Percentiles rank a stretch among this genome's conserved stretches.
phyloP scores from a whole-genome alignment of 1,140 invertebrate genomes.

The Pentalonia nigronervosa region DNA sequence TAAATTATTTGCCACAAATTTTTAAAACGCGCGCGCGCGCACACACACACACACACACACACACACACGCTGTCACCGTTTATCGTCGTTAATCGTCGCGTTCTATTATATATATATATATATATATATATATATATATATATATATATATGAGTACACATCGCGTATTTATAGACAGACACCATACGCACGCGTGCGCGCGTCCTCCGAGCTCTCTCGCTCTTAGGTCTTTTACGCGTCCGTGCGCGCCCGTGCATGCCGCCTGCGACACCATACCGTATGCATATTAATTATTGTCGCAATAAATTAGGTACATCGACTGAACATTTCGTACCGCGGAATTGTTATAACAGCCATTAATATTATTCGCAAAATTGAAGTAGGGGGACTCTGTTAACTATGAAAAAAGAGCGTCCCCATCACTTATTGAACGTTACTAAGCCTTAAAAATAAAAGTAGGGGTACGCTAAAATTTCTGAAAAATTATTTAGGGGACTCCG shows the following conservation, averaged over 20 bases:
- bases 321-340: too few relatives aligned
- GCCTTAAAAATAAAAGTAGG: too few relatives aligned
- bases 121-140: too few relatives aligned
- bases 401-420: too few relatives aligned
- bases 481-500: too few relatives aligned
- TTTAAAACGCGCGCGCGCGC: not conserved
- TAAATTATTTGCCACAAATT: constrained; percentile 4
- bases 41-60: not conserved
- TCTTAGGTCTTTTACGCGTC: not conserved
- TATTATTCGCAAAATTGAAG: too few relatives aligned
- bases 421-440: too few relatives aligned
- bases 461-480: too few relatives aligned
- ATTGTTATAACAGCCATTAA: too few relatives aligned
- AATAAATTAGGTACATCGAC: too few relatives aligned
- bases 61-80: not conserved
- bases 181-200: not conserved
- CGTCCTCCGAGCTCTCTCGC: not conserved
- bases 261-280: not conserved
- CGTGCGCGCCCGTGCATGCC: not conserved
- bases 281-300: too few relatives aligned
- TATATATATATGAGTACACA: not conserved
- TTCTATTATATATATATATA: not conserved
- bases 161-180: not conserved
- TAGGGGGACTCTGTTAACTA: too few relatives aligned
- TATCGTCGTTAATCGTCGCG: constrained; percentile 29